phyloP scores from a whole-genome alignment of 53 echinoderm and acorn worm species.

The Mesocentrotus franciscanus region DNA sequence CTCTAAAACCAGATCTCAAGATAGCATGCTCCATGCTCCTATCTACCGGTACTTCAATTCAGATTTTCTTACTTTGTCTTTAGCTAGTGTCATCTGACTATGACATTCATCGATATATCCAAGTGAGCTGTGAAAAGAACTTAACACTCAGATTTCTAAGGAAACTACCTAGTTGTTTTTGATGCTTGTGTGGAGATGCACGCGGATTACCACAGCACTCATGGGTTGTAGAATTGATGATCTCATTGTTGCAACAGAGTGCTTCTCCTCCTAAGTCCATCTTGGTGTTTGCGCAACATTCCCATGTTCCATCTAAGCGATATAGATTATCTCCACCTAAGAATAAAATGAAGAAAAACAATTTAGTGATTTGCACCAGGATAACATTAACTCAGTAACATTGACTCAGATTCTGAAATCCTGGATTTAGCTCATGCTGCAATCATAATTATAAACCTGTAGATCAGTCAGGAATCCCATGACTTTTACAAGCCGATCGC shows the following conservation, averaged over 20 bases:
- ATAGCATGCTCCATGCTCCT: neutral
- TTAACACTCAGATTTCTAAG: neutral
- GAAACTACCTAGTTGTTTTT: constrained; percentile 7
- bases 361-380: neutral
- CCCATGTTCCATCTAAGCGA: constrained; percentile 39
- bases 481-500: too few relatives aligned
- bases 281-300: constrained; percentile 43
- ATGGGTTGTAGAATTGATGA: constrained; percentile 37
- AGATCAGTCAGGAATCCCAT: too few relatives aligned
- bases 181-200: constrained; percentile 5
- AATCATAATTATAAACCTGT: too few relatives aligned
- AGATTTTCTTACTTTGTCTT: neutral
- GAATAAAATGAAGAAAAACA: neutral
- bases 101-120: neutral
- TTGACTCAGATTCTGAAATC: too few relatives aligned
- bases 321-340: constrained; percentile 49
- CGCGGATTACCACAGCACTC: constrained; percentile 21
- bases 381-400: neutral
- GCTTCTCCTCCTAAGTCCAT: neutral
- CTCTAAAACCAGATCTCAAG: neutral
- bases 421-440: too few relatives aligned
- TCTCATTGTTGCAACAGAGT: constrained; percentile 31
- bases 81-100: neutral
- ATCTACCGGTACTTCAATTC: neutral
- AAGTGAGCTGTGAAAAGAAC: neutral